These are phyloP conservation scores for Apostichopus californicus DNA, from an alignment of 35 echinoderm and acorn worm species.

Conservation along the genomic window DNA sequence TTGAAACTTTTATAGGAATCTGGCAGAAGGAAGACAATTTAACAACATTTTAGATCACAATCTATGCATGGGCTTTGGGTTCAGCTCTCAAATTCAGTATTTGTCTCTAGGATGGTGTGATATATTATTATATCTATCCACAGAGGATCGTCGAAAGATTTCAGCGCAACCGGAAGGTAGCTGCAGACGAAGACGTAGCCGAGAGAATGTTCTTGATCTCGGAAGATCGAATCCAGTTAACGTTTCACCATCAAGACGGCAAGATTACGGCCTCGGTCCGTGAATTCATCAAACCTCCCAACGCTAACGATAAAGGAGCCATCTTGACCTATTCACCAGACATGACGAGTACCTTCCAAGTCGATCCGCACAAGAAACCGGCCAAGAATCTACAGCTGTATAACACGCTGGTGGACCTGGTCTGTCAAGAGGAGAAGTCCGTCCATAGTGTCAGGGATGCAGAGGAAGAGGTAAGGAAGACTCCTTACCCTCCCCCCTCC, in stretches of 20 bases:
- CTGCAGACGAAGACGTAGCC: slow-evolving; percentile 87
- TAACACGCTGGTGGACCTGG: slow-evolving; percentile 80
- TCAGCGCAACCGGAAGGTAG: slow-evolving; percentile 68
- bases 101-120: not conserved
- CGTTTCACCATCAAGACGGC: slow-evolving; percentile 93
- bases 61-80: not conserved
- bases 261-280: slow-evolving; percentile 91
- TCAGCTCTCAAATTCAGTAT: not conserved
- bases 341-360: slow-evolving; percentile 94
- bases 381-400: slow-evolving; percentile 91
- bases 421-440: slow-evolving; percentile 86
- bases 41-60: too few relatives aligned
- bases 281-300: slow-evolving; percentile 96
- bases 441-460: slow-evolving; percentile 77
- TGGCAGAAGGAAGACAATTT: too few relatives aligned
- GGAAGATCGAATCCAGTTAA: slow-evolving; percentile 94
- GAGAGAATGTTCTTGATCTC: slow-evolving; percentile 87
- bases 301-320: slow-evolving; percentile 96
- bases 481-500: too few relatives aligned
- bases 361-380: slow-evolving; percentile 74
- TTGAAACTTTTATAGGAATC: not conserved
- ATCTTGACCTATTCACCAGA: slow-evolving; percentile 80
- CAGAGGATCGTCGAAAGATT: slow-evolving; percentile 96
- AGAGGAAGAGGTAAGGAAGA: slow-evolving; percentile 85
- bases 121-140: not conserved